Percentiles rank a stretch among this genome's conserved stretches.
These are phyloP conservation scores for Mobula birostris DNA, from an alignment of 2,113 vertebrate genomes.

Conservation along the genomic window DNA sequence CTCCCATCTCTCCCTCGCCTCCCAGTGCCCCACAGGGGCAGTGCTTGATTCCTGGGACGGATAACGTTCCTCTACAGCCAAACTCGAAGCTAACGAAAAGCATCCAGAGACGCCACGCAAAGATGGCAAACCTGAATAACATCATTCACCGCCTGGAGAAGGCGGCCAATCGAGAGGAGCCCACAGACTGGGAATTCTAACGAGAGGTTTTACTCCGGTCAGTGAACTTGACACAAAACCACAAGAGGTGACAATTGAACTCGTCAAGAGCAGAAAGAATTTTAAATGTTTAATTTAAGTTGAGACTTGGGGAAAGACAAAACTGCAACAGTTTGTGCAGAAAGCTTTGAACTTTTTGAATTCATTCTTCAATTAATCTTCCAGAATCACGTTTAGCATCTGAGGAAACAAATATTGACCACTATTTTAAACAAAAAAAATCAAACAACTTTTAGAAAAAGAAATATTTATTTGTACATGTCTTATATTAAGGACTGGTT, in stretches of 20 bases:
- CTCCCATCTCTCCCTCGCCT: slow-evolving; percentile 78
- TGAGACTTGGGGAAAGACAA: slow-evolving; percentile 26
- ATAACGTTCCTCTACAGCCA: slow-evolving; percentile 48
- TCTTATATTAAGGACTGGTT: slow-evolving; percentile 96
- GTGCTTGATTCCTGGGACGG: slow-evolving; percentile 49
- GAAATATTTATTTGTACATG: slow-evolving; percentile 80
- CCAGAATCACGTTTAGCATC: slow-evolving; percentile 31
- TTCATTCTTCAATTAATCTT: slow-evolving; percentile 33
- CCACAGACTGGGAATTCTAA: slow-evolving; percentile 95
- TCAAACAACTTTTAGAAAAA: slow-evolving; percentile 72
- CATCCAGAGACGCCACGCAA: slow-evolving; percentile 87
- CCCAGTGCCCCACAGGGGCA: slow-evolving; percentile 42
- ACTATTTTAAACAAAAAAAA: slow-evolving; percentile 43
- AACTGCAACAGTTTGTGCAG: slow-evolving; percentile 23
- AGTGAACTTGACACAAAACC: background rate
- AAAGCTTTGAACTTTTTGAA: slow-evolving; percentile 17
- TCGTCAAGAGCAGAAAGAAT: slow-evolving; percentile 25
- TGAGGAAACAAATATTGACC: slow-evolving; percentile 30
- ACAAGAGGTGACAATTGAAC: background rate
- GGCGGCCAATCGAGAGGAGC: slow-evolving; percentile 88
- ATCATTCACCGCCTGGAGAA: slow-evolving; percentile 93
- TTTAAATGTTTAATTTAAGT: slow-evolving; percentile 34
- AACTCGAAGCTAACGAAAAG: slow-evolving; percentile 74
- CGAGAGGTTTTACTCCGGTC: background rate
- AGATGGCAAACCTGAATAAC: slow-evolving; percentile 98